Percentiles rank a stretch among this genome's conserved stretches.
phyloP scores from a whole-genome alignment of 2,797 vertebrate genomes.

The Bradypodion ventrale region DNA sequence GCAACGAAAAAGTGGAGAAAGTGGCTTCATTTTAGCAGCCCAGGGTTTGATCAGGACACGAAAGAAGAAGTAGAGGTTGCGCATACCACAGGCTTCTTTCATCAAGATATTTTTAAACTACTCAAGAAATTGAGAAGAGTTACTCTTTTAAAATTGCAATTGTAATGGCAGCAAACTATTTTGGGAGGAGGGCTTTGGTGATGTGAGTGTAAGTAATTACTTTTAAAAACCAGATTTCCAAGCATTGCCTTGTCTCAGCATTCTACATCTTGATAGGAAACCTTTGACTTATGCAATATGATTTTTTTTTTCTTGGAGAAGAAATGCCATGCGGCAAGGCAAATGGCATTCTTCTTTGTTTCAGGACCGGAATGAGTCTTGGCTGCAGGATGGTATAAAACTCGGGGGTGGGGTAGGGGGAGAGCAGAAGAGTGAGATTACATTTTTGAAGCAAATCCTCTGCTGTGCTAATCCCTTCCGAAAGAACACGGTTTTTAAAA shows the following conservation, averaged over 20 bases:
- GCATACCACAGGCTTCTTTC: background rate
- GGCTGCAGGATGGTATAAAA: background rate
- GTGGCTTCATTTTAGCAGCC: too few species aligned
- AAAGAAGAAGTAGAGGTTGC: too few species aligned
- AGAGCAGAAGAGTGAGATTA: background rate
- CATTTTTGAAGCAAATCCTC: background rate
- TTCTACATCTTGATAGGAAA: background rate
- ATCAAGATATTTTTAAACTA: background rate
- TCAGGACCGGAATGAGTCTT: background rate
- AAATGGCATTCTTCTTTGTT: background rate
- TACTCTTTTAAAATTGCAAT: background rate
- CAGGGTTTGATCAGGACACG: too few species aligned
- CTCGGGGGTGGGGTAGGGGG: too few species aligned
- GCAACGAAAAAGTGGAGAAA: too few species aligned
- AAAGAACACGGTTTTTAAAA: background rate
- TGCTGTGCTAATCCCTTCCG: background rate
- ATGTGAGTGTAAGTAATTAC: background rate
- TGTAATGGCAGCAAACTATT: background rate
- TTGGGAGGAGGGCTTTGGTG: background rate
- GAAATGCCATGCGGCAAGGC: background rate
- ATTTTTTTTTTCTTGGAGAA: conserved; percentile 3
- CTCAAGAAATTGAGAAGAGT: background rate
- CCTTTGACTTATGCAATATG: background rate
- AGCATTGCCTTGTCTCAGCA: background rate
- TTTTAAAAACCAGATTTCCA: background rate